Percentiles rank a stretch among this genome's conserved stretches.
Conservation (phyloP, 2,888 invertebrate species). For the Mesorhabditis sp. region DNA sequence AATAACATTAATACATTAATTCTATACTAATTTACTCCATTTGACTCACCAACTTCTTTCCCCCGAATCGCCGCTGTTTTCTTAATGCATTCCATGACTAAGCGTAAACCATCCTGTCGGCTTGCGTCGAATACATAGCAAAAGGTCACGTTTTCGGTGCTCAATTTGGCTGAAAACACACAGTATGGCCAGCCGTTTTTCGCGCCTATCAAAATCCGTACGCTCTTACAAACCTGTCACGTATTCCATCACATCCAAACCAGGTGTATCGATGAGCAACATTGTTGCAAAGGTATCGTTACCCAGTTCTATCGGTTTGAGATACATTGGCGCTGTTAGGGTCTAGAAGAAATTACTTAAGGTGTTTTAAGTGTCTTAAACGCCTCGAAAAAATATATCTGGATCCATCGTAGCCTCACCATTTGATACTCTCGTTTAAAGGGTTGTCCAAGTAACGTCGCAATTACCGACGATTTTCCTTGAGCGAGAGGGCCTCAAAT, state of each 20-base stretch:
- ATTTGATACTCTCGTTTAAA: not conserved
- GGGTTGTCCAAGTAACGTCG: not conserved
- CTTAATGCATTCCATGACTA: not conserved
- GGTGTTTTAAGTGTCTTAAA: not conserved
- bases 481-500: not conserved
- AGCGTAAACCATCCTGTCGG: not conserved
- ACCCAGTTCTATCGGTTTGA: not conserved
- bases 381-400: not conserved
- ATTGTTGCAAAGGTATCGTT: not conserved
- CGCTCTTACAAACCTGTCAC: not conserved
- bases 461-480: not conserved
- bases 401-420: not conserved
- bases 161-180: not conserved
- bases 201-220: not conserved
- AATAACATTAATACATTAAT: too few species aligned
- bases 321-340: not conserved
- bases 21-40: too few species aligned
- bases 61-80: not conserved
- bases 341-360: not conserved
- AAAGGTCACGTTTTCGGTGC: not conserved
- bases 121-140: conserved; percentile 4
- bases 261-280: not conserved
- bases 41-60: not conserved
- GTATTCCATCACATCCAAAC: not conserved
- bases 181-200: not conserved